Evolutionary conservation across 2,888 invertebrate species (phyloP).

Genomic region (Copidosoma aretas): DNA sequence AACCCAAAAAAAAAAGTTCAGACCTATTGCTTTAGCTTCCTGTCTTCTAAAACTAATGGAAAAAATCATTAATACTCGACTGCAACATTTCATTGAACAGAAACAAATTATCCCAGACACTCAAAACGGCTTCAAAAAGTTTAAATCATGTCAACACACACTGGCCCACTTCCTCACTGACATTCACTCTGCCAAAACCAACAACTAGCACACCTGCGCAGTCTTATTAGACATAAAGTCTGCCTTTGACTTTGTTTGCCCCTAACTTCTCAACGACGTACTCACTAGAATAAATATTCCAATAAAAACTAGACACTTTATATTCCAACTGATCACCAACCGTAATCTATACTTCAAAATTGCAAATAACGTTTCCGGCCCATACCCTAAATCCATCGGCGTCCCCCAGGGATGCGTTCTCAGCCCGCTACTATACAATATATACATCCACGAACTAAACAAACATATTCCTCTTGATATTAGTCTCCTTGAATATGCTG

Average conservation of each 20-base stretch:
- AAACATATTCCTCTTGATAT: not conserved
- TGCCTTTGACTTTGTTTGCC: slow-evolving; percentile 18
- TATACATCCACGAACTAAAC: not conserved
- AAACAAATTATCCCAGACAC: not conserved
- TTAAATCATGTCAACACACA: not conserved
- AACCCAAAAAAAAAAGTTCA: not conserved
- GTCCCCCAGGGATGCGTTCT: slow-evolving; percentile 19
- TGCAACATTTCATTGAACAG: slow-evolving; percentile 1
- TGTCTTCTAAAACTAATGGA: slow-evolving; percentile 4
- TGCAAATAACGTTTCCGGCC: slow-evolving; percentile 6
- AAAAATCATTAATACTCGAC: slow-evolving; percentile 10
- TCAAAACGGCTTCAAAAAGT: slow-evolving; percentile 2
- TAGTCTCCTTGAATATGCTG: slow-evolving; percentile 11
- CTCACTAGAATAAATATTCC: slow-evolving; percentile 10
- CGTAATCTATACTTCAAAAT: slow-evolving; percentile 15
- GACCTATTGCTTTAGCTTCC: slow-evolving; percentile 7
- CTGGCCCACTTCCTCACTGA: not conserved
- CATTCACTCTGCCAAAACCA: not conserved
- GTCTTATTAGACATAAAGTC: slow-evolving; percentile 11
- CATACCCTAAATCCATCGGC: slow-evolving; percentile 3
- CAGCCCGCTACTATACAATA: slow-evolving; percentile 9
- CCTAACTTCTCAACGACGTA: not conserved
- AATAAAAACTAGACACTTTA: slow-evolving; percentile 10
- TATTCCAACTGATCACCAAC: slow-evolving; percentile 12
- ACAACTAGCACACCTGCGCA: not conserved